phyloP scores from a whole-genome alignment of 2,797 vertebrate genomes.

The Megaceryle alcyon region DNA sequence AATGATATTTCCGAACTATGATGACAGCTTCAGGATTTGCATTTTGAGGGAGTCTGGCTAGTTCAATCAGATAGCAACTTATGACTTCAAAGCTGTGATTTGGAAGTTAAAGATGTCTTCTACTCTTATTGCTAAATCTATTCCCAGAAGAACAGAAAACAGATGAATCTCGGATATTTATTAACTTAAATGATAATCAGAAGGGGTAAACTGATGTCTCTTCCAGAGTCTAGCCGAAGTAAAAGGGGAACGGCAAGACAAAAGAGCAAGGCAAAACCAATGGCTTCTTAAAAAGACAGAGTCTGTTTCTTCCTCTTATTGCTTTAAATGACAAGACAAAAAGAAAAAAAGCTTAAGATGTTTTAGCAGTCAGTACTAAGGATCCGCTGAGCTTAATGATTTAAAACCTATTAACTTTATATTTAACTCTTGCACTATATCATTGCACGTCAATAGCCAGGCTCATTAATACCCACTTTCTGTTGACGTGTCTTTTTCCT shows the following conservation, averaged over 20 bases:
- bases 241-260: background rate
- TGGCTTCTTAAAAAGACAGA: background rate
- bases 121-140: background rate
- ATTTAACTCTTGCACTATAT: background rate
- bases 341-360: background rate
- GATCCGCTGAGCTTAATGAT: background rate
- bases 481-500: background rate
- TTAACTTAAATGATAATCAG: background rate
- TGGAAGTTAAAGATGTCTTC: background rate
- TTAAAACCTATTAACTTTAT: background rate
- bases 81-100: background rate
- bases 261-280: background rate
- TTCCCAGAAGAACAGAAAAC: background rate
- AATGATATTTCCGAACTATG: background rate
- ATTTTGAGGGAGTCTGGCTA: background rate
- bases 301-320: background rate
- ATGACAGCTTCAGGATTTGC: background rate
- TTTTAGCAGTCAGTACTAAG: background rate
- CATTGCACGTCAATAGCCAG: background rate
- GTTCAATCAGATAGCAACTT: background rate
- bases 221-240: background rate
- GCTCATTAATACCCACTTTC: background rate
- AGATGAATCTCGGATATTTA: background rate
- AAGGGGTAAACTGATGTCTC: background rate
- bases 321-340: background rate